Evolutionary conservation across 1,140 invertebrate genomes (phyloP), one percentile per base, ranked within the genome.

Genomic region (Hypsibius dujardini): DNA sequence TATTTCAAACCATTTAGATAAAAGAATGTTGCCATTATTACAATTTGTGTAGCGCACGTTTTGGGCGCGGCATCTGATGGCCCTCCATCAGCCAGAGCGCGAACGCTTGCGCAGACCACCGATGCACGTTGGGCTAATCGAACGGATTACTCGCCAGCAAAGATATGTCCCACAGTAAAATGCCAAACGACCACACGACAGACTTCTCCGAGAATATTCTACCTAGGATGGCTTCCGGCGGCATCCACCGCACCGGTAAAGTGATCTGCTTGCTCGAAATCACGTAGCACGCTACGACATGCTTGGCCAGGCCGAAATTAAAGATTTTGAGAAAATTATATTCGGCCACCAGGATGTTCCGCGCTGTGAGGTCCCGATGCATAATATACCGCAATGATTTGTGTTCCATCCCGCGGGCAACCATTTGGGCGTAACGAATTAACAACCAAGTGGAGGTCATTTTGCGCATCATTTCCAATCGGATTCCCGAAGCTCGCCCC

Each of bases 211-310:
- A 56, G n/a, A 56, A 56, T 7, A 7, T 56, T 56, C 7, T 7
- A n/a, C 7, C n/a, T 7, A n/a, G n/a, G 50, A 56, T 56, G 0
- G 95, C 92, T 80, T 98, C 95, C 0, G 94, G 93, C 0, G 95
- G 93, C 95, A 98, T 98, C 95, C 95, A 98, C 81, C 97, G 96
- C 1, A 98, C 90, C 1, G 94, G 93, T 72, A 97, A 79, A 50
- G 90, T 83, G 40, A 92, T 92, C 78, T 81, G 71, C 28, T 75
- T 76, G 72, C 28, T 12, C 3, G 72, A 73, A n/a, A 72, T 14
- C 50, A 56, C 2, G 46, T 98, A 92, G 75, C 92, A 87, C 72
- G 87, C 87, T 76, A 92, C 87, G 46, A 98, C 87, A 78, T 97
- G 94, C 75, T 95, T 83, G 0, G 95, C 94, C 28, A 98, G 82